Evolutionary conservation across 2,797 vertebrate species (phyloP).

Genomic region (Gadopsis bispinosus): DNA sequence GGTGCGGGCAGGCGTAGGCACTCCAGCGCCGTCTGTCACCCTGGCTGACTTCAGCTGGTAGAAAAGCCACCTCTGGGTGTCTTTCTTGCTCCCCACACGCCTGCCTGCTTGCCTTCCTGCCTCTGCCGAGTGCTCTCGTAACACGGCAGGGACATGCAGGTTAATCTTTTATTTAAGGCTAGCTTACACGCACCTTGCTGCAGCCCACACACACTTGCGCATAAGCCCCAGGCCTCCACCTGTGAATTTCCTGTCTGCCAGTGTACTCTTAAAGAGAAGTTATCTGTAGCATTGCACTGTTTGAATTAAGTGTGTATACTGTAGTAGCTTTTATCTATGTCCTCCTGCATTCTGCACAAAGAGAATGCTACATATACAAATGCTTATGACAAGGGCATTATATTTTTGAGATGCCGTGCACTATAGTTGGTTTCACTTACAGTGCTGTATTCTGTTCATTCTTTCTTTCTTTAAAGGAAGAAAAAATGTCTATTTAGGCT

Average conservation of each 20-base stretch:
- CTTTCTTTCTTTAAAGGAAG: constrained; percentile 55
- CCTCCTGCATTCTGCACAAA: constrained; percentile 5
- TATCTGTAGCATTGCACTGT: constrained; percentile 28
- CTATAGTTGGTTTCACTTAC: constrained; percentile 59
- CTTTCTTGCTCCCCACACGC: constrained; percentile 66
- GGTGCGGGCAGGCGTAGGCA: constrained; percentile 61
- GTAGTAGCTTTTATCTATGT: constrained; percentile 29
- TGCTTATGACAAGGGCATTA: constrained; percentile 37
- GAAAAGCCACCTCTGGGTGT: constrained; percentile 81
- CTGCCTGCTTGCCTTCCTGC: constrained; percentile 22
- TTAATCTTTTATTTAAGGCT: constrained; percentile 84
- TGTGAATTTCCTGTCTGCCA: constrained; percentile 50
- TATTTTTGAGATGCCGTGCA: constrained; percentile 52
- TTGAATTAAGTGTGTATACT: constrained; percentile 38
- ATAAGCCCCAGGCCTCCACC: constrained; percentile 59
- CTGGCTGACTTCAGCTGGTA: constrained; percentile 75
- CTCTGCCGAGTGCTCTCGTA: constrained; percentile 70
- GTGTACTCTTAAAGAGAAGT: constrained; percentile 37
- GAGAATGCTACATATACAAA: constrained; percentile 21
- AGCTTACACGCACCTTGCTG: constrained; percentile 65
- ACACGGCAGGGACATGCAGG: constrained; percentile 74
- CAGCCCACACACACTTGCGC: constrained; percentile 63
- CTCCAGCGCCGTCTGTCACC: constrained; percentile 76
- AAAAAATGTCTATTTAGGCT: constrained; percentile 47
- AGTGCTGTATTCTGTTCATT: neutral